A percentile compares a stretch with the other conserved stretches of the same genome.
phyloP scores from a whole-genome alignment of 2,888 invertebrate genomes.

The Parnassius apollo region DNA sequence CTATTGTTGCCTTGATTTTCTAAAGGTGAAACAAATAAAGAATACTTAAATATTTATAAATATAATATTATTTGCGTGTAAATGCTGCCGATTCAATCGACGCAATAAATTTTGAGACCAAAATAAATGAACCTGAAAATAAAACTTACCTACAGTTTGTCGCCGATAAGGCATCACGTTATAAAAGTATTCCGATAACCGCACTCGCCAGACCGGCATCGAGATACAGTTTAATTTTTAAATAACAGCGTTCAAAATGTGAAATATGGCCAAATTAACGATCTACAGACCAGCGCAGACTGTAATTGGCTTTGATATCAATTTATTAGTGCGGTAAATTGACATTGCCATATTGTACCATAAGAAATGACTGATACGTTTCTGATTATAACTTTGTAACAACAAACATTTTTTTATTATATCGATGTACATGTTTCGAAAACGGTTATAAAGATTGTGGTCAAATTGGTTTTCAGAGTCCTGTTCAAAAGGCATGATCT shows the following conservation, averaged over 20 bases:
- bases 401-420: too few relatives aligned
- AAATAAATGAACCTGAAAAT: neutral
- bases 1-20: too few relatives aligned
- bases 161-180: neutral
- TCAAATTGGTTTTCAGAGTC: too few relatives aligned
- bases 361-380: neutral
- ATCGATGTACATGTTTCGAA: too few relatives aligned
- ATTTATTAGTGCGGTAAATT: neutral
- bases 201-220: too few relatives aligned
- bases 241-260: neutral
- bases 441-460: too few relatives aligned
- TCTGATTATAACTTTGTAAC: neutral
- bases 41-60: too few relatives aligned
- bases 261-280: neutral
- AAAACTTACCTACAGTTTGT: neutral
- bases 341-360: neutral
- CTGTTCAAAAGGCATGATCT: too few relatives aligned
- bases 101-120: neutral
- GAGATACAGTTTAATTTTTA: neutral
- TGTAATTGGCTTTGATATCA: slow-evolving; percentile 1
- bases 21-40: too few relatives aligned
- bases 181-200: too few relatives aligned
- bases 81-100: neutral
- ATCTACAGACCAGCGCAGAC: neutral
- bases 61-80: too few relatives aligned